Evolutionary conservation across 2,113 vertebrate genomes (phyloP).

Genomic region (Gallinago jamesoni): DNA sequence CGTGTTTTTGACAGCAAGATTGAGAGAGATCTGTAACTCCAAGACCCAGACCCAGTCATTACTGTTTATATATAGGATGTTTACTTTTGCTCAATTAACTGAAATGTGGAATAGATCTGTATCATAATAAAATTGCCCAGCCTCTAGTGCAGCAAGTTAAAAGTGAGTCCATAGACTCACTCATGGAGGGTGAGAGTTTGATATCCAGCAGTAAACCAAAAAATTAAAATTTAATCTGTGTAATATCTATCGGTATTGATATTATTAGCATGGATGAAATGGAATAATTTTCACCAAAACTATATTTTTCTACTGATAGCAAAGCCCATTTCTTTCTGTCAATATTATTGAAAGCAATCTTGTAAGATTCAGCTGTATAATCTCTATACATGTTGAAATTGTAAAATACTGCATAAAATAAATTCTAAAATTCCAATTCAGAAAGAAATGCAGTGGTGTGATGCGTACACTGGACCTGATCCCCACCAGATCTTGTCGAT

Average conservation of each 20-base stretch:
- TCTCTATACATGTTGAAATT: not conserved
- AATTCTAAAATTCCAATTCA: not conserved
- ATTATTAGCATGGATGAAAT: not conserved
- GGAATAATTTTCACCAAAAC: not conserved
- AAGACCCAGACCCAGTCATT: not conserved
- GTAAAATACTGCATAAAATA: not conserved
- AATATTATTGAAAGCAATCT: not conserved
- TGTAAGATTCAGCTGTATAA: not conserved
- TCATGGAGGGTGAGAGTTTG: not conserved
- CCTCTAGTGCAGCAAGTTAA: not conserved
- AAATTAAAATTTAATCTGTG: not conserved
- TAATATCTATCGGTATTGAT: not conserved
- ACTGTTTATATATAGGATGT: not conserved
- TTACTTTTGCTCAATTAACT: not conserved
- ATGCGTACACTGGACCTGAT: not conserved
- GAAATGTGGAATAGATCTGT: not conserved
- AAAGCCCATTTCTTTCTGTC: not conserved
- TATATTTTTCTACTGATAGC: not conserved
- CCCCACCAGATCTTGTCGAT: not conserved
- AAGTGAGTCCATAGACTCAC: not conserved
- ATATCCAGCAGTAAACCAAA: not conserved
- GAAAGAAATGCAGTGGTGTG: not conserved
- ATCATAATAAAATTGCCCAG: not conserved
- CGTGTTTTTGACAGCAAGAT: accelerated
- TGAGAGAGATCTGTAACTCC: not conserved